A percentile compares a stretch with the other conserved stretches of the same genome.
Conservation (phyloP, 2,888 invertebrate genomes). For the Salticus scenicus region DNA sequence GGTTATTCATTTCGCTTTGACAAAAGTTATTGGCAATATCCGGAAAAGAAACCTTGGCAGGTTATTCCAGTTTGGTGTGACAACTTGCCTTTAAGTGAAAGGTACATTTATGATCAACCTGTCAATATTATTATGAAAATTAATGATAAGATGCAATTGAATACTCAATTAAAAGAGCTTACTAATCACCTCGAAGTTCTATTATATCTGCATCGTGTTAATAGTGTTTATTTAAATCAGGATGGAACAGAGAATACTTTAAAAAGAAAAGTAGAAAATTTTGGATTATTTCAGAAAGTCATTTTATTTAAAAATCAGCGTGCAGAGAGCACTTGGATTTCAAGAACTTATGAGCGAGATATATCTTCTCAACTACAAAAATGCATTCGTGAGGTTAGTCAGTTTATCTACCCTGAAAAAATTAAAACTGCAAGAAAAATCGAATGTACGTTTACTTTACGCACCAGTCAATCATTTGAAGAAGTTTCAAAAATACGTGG, state of each 20-base stretch:
- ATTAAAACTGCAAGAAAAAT: neutral
- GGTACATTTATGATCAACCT: neutral
- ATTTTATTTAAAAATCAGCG: neutral
- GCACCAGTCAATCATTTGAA: too few relatives aligned
- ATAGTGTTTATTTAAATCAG: neutral
- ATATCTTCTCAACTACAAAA: neutral
- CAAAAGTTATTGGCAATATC: neutral
- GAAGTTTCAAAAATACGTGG: conserved; percentile 7
- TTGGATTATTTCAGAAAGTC: neutral
- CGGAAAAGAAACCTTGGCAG: neutral
- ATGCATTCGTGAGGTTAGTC: neutral
- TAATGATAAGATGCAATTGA: neutral
- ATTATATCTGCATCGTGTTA: neutral
- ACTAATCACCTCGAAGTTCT: neutral
- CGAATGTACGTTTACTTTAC: neutral
- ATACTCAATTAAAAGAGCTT: neutral
- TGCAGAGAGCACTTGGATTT: neutral
- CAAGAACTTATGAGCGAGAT: neutral
- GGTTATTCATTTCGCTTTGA: conserved; percentile 32
- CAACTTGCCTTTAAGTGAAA: neutral
- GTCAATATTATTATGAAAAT: neutral
- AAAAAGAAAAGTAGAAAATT: neutral
- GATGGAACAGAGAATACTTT: neutral
- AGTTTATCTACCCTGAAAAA: neutral
- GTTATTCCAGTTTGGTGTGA: neutral